Evolutionary conservation across 2,888 invertebrate species (phyloP).

Genomic region (Torymus texanus): DNA sequence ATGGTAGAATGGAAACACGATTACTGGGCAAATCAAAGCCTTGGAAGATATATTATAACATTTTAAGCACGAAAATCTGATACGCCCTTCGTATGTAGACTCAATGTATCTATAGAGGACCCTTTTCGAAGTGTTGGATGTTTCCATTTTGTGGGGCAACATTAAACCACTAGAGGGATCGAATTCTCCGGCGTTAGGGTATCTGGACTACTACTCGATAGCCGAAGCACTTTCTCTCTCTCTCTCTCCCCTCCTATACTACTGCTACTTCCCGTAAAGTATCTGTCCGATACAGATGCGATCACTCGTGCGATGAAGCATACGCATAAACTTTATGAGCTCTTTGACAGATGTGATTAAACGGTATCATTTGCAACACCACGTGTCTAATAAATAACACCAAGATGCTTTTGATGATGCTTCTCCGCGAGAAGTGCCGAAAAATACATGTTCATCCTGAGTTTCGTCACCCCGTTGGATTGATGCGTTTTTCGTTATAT

Average conservation of each 20-base stretch:
- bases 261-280: background rate
- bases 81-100: too few species aligned
- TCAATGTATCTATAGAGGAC: too few species aligned
- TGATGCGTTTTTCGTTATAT: background rate
- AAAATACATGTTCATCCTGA: constrained; percentile 3
- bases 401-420: background rate
- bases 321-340: constrained; percentile 20
- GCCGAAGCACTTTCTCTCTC: too few species aligned
- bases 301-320: background rate
- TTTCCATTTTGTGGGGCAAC: too few species aligned
- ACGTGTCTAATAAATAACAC: constrained; percentile 13
- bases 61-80: too few species aligned
- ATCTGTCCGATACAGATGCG: constrained; percentile 16
- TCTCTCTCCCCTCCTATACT: background rate
- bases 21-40: too few species aligned
- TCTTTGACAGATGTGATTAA: constrained; percentile 25
- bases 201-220: too few species aligned
- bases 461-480: background rate
- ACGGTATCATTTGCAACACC: background rate
- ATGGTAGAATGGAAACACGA: too few species aligned
- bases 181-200: too few species aligned
- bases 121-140: too few species aligned
- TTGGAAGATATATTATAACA: too few species aligned
- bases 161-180: too few species aligned
- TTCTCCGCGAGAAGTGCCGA: background rate